Conservation (phyloP, 2,113 vertebrate species). For the western clawed frog (Xenopus tropicalis) region DNA sequence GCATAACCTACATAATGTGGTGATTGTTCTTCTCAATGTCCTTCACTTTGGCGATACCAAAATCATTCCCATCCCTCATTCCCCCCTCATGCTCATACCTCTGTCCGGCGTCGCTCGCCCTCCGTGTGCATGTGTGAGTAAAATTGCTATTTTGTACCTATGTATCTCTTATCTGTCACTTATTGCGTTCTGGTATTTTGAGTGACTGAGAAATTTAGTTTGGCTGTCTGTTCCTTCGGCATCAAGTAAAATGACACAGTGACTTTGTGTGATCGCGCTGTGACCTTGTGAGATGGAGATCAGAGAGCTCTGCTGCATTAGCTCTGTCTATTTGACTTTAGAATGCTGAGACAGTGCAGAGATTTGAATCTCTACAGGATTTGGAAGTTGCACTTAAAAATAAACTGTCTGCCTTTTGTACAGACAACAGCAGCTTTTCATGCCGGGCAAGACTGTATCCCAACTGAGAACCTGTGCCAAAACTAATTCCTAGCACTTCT, state of each 20-base stretch:
- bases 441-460: conserved; percentile 24
- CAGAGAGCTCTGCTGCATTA: conserved; percentile 29
- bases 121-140: background rate
- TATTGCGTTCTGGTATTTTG: conserved; percentile 19
- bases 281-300: conserved; percentile 42
- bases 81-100: too few relatives aligned
- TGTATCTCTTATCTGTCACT: conserved; percentile 13
- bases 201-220: conserved; percentile 17
- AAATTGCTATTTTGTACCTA: background rate
- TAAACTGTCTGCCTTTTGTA: conserved; percentile 41
- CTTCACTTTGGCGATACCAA: too few relatives aligned
- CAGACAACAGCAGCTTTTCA: conserved; percentile 20
- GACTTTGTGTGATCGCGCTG: conserved; percentile 33
- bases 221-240: conserved; percentile 12
- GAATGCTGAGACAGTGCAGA: conserved; percentile 44
- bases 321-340: conserved; percentile 39
- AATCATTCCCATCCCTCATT: too few relatives aligned
- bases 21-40: too few relatives aligned
- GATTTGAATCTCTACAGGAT: conserved; percentile 40
- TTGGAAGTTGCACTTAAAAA: conserved; percentile 44
- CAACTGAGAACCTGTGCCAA: background rate
- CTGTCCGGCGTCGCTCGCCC: too few relatives aligned
- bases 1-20: too few relatives aligned
- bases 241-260: conserved; percentile 31
- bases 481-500: background rate